Evolutionary conservation across 23 tunicate genomes (phyloP), one percentile per base, ranked within the genome.

Genomic region (Halocynthia aurantium): DNA sequence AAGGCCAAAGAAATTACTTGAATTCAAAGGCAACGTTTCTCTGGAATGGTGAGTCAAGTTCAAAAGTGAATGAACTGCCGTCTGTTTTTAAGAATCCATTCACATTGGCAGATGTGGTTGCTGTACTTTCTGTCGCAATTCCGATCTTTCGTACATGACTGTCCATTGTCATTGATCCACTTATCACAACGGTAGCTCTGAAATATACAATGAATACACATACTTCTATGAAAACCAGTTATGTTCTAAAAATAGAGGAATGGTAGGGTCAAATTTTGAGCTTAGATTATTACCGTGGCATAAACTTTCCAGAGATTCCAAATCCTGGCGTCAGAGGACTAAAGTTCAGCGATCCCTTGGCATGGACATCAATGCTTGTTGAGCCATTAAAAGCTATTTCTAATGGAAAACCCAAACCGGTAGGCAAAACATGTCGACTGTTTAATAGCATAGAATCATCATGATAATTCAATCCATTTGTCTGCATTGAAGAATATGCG

Each of bases 361-460:
- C 85, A 31, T 61, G 64, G 49, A 92, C 82, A 61, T 92, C 98
- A 78, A 92, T 63, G 73, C 98, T 92, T 10, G 93, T 82, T 12
- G 92, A 76, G 21, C 98, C 98, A 58, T 92, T 92, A 53, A 92
- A 84, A 19, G 88, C 90, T 58, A 92, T 67, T 8, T 82, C 70
- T 55, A 92, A 71, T 13, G 98, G 98, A 51, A 92, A 75, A 74
- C 98, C 98, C 75, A 76, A 80, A 7, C 87, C 87, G 79, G 98
- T 92, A 13, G 98, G 92, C 17, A 92, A 67, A 7, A 77, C 75
- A 50, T 82, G 81, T 56, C 81, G 82, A 12, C 89, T 78, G 87
- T 84, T 86, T 79, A 84, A 52, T 10, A 92, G 58, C 87, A 84
- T 66, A 51, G 85, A 72, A 67, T 92, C 86, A 58, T 92, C 88